Evolutionary conservation across 2,113 vertebrate genomes (phyloP).

Genomic region (Tachysurus fulvidraco): DNA sequence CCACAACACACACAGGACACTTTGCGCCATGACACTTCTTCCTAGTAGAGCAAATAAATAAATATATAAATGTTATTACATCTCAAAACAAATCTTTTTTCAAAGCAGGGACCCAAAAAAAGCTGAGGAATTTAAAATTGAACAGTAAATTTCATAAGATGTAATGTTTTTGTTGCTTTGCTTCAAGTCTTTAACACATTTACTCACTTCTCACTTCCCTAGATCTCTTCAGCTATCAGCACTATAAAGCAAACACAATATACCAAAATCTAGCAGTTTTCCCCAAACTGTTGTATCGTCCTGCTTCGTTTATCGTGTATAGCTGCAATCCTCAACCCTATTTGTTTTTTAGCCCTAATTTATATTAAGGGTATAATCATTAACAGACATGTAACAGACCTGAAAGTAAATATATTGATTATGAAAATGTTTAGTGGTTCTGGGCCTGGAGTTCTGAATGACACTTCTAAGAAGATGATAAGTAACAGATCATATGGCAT

Average conservation of each 20-base stretch:
- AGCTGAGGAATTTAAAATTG: neutral
- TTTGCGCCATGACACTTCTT: neutral
- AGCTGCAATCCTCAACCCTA: neutral
- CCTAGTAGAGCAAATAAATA: neutral
- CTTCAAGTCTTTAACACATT: neutral
- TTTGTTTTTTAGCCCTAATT: neutral
- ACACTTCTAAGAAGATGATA: neutral
- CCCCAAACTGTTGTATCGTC: neutral
- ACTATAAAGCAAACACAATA: neutral
- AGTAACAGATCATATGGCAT: neutral
- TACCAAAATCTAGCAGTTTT: neutral
- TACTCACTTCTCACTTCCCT: neutral
- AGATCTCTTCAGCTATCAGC: neutral
- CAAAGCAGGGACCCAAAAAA: neutral
- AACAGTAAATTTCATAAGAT: neutral
- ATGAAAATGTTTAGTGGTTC: neutral
- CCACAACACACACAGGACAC: neutral
- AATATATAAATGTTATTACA: neutral
- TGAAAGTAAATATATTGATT: neutral
- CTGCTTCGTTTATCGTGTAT: neutral
- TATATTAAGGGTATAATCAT: slow-evolving; percentile 2
- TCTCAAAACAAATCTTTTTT: neutral
- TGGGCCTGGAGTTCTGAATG: neutral
- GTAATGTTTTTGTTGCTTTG: neutral
- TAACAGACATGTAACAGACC: neutral